Evolutionary conservation across 1,140 invertebrate species (phyloP).

Genomic region (Polypedilum vanderplanki): DNA sequence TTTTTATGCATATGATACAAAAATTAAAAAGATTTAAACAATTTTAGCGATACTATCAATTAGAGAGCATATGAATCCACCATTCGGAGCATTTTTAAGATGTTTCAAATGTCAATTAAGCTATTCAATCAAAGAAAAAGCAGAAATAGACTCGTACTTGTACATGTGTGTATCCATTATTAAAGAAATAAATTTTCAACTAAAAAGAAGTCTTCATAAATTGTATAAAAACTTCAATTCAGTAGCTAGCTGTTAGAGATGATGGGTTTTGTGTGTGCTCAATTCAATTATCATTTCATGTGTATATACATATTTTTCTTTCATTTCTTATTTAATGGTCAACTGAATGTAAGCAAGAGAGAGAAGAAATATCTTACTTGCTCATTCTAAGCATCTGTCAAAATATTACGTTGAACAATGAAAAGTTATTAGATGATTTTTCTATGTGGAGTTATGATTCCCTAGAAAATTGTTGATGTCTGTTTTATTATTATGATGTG

Average conservation of each 20-base stretch:
- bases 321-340: background rate
- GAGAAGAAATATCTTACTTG: background rate
- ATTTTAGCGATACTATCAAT: background rate
- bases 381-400: background rate
- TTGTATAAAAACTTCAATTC: slow-evolving; percentile 1
- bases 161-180: background rate
- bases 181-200: background rate
- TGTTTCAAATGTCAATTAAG: background rate
- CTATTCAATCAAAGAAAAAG: background rate
- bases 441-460: slow-evolving; percentile 4
- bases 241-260: slow-evolving; percentile 16
- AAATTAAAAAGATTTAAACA: background rate
- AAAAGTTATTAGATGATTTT: slow-evolving; percentile 19
- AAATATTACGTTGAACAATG: slow-evolving; percentile 9
- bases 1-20: too few relatives aligned
- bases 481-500: background rate
- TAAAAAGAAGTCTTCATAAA: background rate
- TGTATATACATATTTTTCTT: background rate
- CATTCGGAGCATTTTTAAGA: background rate
- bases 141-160: background rate
- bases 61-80: background rate
- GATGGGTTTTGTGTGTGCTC: slow-evolving; percentile 10
- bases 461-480: slow-evolving; percentile 16
- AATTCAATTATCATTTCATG: slow-evolving; percentile 19
- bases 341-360: background rate